Evolutionary conservation across 2,888 invertebrate genomes (phyloP), one percentile per base, ranked within the genome.

Genomic region (Cacoxenus indagator): DNA sequence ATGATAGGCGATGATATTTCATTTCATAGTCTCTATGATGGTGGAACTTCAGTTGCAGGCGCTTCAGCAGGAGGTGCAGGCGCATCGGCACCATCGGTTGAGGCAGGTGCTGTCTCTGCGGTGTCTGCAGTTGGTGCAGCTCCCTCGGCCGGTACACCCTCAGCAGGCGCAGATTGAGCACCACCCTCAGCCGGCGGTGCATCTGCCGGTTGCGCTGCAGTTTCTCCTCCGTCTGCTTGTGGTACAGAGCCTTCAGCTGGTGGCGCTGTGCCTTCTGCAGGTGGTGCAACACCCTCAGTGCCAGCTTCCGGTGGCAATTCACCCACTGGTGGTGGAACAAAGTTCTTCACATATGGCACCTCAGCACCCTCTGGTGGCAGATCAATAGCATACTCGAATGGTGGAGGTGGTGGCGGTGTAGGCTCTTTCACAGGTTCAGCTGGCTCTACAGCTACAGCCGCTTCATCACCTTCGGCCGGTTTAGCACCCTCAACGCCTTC

Each of bases 361-460:
- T 88, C 89, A 73, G 88, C 88, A 72, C 88, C 88, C 73, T 88
- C 88, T 78, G 88, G 88, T 68, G 88, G 89, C 78, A 88, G 82
- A 75, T 88, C 88, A 70, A 85, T 85, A 14, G 84, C 76, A 76
- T 88, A 88, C 70, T 88, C 88, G 64, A 88, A 88, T 85, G 88
- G 89, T 80, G 87, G 86, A 69, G 88, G 88, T 67, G 85, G 83
- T 70, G 85, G 83, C 11, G 84, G 82, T 51, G 87, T 87, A 19
- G 85, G 84, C 71, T 83, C 84, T 70, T 82, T 87, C 6, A 81
- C 76, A 57, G 82, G 81, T 19, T 78, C 78, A 22, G 69, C 71
- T 2, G 68, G 67, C n/a, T 57, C 66, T 2, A 66, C 73, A 5
- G 54, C 75, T 2, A 67, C 79, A 4, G 48, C 76, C 27, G 66